Evolutionary conservation across 1,140 invertebrate genomes (phyloP), one percentile per base, ranked within the genome.

Genomic region (Mactra quadrangularis): DNA sequence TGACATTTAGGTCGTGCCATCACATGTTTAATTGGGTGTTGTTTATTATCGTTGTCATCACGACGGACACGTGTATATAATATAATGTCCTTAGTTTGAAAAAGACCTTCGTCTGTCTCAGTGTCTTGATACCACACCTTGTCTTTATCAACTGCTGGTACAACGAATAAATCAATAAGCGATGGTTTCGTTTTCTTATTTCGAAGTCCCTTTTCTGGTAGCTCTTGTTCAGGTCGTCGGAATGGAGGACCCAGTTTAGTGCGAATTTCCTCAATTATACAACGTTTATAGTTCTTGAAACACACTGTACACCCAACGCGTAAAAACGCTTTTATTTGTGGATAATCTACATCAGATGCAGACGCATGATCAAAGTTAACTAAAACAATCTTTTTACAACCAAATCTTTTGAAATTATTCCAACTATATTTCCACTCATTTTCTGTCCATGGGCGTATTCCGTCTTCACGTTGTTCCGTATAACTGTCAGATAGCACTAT

Each of bases 371-470:
- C 74, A 64, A 57, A 77, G 29, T 77, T 77, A 0, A 77, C 22
- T 7, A 77, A 17, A 15, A 77, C 57, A 77, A 77, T 60, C 19
- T 60, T 77, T 29, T 77, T 77, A 3, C 1, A 27, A 29, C 29
- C 29, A 27, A 47, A 3, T 17, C 1, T 0, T 66, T 52, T 50
- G 25, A 77, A 77, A 19, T 31, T 27, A 22, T 50, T 47, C 74
- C 74, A 77, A 19, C 55, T 59, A 52, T 33, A 77, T 66, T 77
- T 77, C 59, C 57, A 77, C 35, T 77, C 74, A 41, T 64, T 77
- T 50, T 77, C 74, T 15, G 74, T 50, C 74, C 74, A 77, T 33
- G 74, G 31, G 19, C 74, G 4, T 13, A 31, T 47, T 33, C 19
- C 59, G 13, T 64, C 25, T 47, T 64, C 25, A 1, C n/a, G 4